Evolutionary conservation across 2,797 vertebrate genomes (phyloP).

Genomic region (Cryptoblepharus egeriae): DNA sequence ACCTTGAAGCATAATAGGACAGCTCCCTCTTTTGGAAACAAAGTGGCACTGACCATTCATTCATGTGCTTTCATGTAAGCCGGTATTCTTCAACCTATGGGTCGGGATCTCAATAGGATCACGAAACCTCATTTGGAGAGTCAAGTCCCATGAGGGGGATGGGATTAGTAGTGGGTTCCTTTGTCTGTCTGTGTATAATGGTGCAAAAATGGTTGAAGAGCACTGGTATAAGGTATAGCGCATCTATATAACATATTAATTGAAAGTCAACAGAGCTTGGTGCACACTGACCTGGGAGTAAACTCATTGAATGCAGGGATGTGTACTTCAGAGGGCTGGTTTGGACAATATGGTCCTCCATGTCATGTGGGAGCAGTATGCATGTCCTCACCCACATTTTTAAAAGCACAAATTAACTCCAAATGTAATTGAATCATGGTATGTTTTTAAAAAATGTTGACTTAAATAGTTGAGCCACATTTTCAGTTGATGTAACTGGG

Average conservation of each 20-base stretch:
- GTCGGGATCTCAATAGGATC: too few relatives aligned
- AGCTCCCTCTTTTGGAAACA: conserved; percentile 59
- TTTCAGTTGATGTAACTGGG: background rate
- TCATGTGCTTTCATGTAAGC: background rate
- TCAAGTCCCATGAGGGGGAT: too few relatives aligned
- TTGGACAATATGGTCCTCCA: too few relatives aligned
- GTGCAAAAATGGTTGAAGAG: too few relatives aligned
- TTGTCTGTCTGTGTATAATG: too few relatives aligned
- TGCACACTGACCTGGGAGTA: background rate
- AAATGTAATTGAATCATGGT: background rate
- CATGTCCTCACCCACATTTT: background rate
- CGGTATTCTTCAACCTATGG: too few relatives aligned
- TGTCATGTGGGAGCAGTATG: too few relatives aligned
- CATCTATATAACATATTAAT: background rate
- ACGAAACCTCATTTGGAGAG: too few relatives aligned
- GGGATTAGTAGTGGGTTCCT: too few relatives aligned
- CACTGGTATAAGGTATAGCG: background rate
- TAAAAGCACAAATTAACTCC: background rate
- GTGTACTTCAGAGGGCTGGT: too few relatives aligned
- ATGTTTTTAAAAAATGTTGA: background rate
- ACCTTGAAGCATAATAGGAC: conserved; percentile 33
- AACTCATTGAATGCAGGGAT: too few relatives aligned
- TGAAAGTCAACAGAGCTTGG: background rate
- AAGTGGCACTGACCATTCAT: conserved; percentile 22
- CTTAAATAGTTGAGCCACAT: background rate